Conservation (phyloP, 2,113 vertebrate genomes). For the Paradisaea rubra region DNA sequence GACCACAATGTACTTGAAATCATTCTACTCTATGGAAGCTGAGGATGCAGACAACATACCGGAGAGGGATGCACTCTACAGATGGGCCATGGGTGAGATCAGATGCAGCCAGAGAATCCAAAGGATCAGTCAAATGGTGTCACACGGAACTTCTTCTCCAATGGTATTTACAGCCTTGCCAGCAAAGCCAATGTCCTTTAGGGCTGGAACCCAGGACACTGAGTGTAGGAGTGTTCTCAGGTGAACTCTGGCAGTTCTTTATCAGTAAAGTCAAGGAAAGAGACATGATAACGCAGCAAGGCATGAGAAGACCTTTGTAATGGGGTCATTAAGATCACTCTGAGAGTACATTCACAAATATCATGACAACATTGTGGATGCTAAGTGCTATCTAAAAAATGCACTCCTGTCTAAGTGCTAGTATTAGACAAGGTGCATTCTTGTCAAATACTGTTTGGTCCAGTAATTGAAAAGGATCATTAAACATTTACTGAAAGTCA, state of each 20-base stretch:
- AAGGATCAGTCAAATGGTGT: not conserved
- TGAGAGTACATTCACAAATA: slow-evolving; percentile 64
- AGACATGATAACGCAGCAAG: not conserved
- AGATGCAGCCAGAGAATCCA: not conserved
- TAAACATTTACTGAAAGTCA: slow-evolving; percentile 72
- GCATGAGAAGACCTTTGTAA: slow-evolving; percentile 59
- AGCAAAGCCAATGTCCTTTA: not conserved
- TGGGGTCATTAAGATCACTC: slow-evolving; percentile 69
- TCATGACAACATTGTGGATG: slow-evolving; percentile 55
- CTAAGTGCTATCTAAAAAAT: slow-evolving; percentile 73
- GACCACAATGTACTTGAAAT: not conserved
- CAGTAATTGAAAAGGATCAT: slow-evolving; percentile 72
- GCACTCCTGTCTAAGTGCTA: slow-evolving; percentile 71
- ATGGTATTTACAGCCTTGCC: not conserved
- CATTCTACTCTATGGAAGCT: not conserved
- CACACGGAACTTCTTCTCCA: not conserved
- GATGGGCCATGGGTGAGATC: not conserved
- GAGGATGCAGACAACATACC: not conserved
- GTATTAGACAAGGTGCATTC: slow-evolving; percentile 64
- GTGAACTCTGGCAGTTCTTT: not conserved
- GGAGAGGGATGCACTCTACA: not conserved
- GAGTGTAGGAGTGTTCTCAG: not conserved
- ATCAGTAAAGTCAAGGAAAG: slow-evolving; percentile 20
- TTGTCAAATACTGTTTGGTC: slow-evolving; percentile 65
- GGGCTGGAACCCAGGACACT: not conserved